Conservation (phyloP, 1,140 invertebrate species). For the Physella acuta region DNA sequence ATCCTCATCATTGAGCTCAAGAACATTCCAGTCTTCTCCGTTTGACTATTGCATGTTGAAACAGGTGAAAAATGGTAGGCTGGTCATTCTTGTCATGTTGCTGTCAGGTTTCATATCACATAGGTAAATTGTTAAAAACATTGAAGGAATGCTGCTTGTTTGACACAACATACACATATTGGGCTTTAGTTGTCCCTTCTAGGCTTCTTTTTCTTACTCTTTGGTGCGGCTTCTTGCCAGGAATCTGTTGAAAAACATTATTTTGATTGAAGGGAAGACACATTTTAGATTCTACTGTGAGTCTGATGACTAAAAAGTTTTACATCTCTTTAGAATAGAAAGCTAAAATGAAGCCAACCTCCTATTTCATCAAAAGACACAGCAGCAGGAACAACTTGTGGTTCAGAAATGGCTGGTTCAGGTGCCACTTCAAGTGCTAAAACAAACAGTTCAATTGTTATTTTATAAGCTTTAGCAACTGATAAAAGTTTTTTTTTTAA, state of each 20-base stretch:
- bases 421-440: background rate
- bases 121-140: too few relatives aligned
- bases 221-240: conserved; percentile 49
- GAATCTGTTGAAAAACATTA: conserved; percentile 35
- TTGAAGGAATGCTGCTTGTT: conserved; percentile 18
- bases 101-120: too few relatives aligned
- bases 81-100: too few relatives aligned
- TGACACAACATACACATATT: background rate
- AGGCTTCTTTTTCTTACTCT: conserved; percentile 51
- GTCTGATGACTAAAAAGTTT: background rate
- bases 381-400: conserved; percentile 9
- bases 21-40: too few relatives aligned
- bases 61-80: too few relatives aligned
- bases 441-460: background rate
- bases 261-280: background rate
- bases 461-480: background rate
- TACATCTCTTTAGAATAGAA: background rate
- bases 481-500: background rate
- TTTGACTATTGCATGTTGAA: too few relatives aligned
- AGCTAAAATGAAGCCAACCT: background rate
- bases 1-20: too few relatives aligned
- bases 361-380: conserved; percentile 31
- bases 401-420: background rate
- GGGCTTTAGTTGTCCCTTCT: conserved; percentile 42
- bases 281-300: background rate